Base-by-base conservation (phyloP, 64 coral and sea anemone genomes). In the Astreopora myriophthalma region DNA sequence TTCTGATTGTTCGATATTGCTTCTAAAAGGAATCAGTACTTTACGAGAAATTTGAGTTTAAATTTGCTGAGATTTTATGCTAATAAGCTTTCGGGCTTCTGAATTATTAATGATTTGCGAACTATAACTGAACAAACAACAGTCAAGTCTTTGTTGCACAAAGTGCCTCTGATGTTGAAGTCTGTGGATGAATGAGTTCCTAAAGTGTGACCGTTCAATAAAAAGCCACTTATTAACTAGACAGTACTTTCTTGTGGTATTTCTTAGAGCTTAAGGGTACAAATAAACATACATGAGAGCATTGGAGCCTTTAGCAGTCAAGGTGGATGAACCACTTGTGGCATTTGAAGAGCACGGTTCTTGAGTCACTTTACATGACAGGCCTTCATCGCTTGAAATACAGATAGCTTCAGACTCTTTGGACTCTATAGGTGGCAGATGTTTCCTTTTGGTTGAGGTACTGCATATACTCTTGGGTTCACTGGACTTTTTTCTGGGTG, bases 291-390 rank as follows among this genome's bases (percentile, higher is more conserved):
- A 83, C 79, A 83, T 83, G 8, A 83, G 57, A 38, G 79, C 79
- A 83, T 83, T 83, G 20, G 79, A 83, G 57, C 85, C 85, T 87
- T 87, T 87, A 24, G 69, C 49, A 49, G 66, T 36, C 17, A 73
- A 8, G 9, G 20, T 87, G 9, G 67, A 71, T 26, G 65, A 48
- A 6, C 25, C 22, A 5, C 22, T 26, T 4, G 73, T 69, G 7
- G 76, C 5, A 13, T 6, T 58, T 32, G 52, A 83, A 26, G 79
- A 83, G 55, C 75, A 34, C 24, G 57, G 30, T 64, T 65, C 55
- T 83, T 83, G 79, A 1, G 19, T 34, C 10, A 14, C 3, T 65
- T 34, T 34, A 65, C 28, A 25, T 2, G 79, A 83, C 8, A 23
- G 8, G n/a, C 13, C 5, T 5, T 83, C 79, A 39, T 63, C 57